phyloP scores from a whole-genome alignment of 2,888 invertebrate genomes.

The Lamellibrachia satsuma region DNA sequence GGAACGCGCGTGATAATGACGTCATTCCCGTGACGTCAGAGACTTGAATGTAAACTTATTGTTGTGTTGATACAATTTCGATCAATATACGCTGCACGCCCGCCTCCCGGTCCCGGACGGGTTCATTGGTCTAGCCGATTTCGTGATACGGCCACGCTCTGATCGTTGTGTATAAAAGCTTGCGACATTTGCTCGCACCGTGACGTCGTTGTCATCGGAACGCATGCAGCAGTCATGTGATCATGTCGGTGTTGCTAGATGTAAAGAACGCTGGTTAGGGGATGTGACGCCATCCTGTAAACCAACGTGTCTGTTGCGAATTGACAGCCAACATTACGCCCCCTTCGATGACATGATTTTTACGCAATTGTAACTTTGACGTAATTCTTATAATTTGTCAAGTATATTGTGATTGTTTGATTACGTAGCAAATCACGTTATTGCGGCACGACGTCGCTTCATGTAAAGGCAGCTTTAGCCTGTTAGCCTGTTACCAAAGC shows the following conservation, averaged over 20 bases:
- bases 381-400: no score
- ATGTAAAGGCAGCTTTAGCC: no score
- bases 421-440: no score
- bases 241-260: not conserved
- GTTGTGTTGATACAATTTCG: not conserved
- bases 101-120: not conserved
- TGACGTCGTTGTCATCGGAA: not conserved
- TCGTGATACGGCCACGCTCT: not conserved
- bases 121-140: not conserved
- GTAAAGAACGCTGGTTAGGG: not conserved
- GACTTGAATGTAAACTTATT: not conserved
- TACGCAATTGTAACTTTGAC: no score
- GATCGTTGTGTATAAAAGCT: not conserved
- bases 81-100: not conserved
- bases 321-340: no score
- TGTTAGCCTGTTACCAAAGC: not conserved
- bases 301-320: not conserved
- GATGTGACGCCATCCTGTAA: not conserved
- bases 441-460: no score
- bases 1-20: slow-evolving; percentile 29
- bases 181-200: not conserved
- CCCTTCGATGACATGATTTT: no score
- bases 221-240: not conserved
- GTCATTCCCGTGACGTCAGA: not conserved
- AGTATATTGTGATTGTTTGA: no score